Conservation (phyloP, 1,140 invertebrate genomes). For the Liolophura sinensis region DNA sequence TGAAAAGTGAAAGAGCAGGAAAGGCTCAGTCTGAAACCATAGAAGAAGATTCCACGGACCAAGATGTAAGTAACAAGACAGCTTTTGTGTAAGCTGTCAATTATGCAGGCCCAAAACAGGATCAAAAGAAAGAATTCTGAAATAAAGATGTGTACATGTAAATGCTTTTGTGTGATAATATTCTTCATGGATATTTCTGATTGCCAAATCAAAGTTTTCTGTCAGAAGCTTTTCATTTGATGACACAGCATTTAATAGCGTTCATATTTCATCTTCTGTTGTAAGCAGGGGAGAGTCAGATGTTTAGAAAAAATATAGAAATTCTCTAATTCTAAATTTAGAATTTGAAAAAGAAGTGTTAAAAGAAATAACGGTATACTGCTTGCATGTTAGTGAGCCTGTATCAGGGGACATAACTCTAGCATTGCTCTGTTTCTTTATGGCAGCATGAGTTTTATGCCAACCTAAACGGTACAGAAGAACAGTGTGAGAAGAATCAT, state of each 20-base stretch:
- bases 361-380: not conserved
- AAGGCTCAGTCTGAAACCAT: constrained; percentile 31
- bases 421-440: not conserved
- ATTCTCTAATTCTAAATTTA: constrained; percentile 2
- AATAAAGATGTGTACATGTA: not conserved
- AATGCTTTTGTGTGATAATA: not conserved
- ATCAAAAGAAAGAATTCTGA: constrained; percentile 1
- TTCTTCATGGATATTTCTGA: too few species aligned
- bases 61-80: constrained; percentile 23
- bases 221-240: too few species aligned
- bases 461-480: constrained; percentile 21
- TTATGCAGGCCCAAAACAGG: constrained; percentile 3
- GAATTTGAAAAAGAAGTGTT: not conserved
- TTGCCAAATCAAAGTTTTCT: too few species aligned
- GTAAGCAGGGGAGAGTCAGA: too few species aligned
- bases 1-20: constrained; percentile 31
- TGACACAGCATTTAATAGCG: too few species aligned
- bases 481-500: constrained; percentile 6
- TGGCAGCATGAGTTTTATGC: constrained; percentile 30
- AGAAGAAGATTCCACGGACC: constrained; percentile 26
- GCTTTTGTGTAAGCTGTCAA: constrained; percentile 19
- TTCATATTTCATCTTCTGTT: too few species aligned
- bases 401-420: constrained; percentile 8
- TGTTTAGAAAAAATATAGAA: not conserved
- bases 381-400: constrained; percentile 1